Evolutionary conservation across 2,113 vertebrate genomes (phyloP), one percentile per base, ranked within the genome.

Genomic region (Tauraco erythrolophus): DNA sequence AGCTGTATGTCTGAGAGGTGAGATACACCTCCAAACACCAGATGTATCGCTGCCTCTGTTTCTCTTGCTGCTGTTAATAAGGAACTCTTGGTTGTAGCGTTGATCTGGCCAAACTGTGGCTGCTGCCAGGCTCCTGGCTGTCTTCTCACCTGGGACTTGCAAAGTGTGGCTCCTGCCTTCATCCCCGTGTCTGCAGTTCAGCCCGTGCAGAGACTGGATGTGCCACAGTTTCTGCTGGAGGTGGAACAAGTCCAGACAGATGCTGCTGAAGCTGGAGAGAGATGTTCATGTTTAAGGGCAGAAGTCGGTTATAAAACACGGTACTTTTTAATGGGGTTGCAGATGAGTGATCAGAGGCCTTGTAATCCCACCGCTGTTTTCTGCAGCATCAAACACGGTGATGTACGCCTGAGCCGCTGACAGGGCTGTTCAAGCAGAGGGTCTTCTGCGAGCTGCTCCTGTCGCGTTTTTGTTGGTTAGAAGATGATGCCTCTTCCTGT

Each of bases 151-250:
- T 6, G 12, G 19, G 48, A 16, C 28, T 79, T 10, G 10, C 33
- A 9, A 10, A 2, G 68, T 1, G 21, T 24, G 60, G 74, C 70
- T 75, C 45, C 71, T 33, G 33, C 50, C 33, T 37, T 74, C 54
- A 4, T 27, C 50, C 39, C 14, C 0, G 3, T 3, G 1, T 4
- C 45, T 5, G 16, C 7, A 1, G 35, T 5, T 45, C 19, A 24
- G 60, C n/a, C 68, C 2, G 0, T 2, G 50, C 60, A 3, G 54
- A 31, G 51, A 7, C 50, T 39, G 54, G 50, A 21, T 3, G 18
- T 62, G 54, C 33, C 23, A 1, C 28, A 3, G 6, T 28, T 33
- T n/a, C 48, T 35, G 53, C 41, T 30, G 74, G 84, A 46, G 80
- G 51, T 39, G 50, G 57, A 68, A 65, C 5, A 3, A 12, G 24